Percentiles rank a stretch among this genome's conserved stretches.
Evolutionary conservation across 2,888 invertebrate genomes (phyloP).

Genomic region (Petrophora chlorosata): DNA sequence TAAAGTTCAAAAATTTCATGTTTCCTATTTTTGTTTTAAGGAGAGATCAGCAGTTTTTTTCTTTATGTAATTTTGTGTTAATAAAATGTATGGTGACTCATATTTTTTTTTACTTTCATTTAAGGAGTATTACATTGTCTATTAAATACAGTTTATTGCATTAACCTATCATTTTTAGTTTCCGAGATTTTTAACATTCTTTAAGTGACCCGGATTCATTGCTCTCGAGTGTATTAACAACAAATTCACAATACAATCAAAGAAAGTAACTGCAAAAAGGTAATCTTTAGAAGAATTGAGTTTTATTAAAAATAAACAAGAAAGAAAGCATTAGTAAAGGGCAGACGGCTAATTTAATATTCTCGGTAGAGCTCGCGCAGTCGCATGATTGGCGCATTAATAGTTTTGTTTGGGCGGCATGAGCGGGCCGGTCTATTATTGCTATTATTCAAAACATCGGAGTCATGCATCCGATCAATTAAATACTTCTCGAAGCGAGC

Average conservation of each 20-base stretch:
- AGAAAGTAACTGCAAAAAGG: slow-evolving; percentile 6
- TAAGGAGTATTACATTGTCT: too few relatives aligned
- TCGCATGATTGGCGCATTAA: slow-evolving; percentile 39
- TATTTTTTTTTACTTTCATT: too few relatives aligned
- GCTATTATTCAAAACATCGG: slow-evolving; percentile 73
- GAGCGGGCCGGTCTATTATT: slow-evolving; percentile 66
- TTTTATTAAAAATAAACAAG: slow-evolving; percentile 13
- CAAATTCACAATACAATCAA: slow-evolving; percentile 11
- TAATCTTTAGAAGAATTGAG: slow-evolving; percentile 3
- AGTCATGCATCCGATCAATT: slow-evolving; percentile 75
- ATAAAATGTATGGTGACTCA: too few relatives aligned
- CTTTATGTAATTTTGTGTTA: too few relatives aligned
- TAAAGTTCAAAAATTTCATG: too few relatives aligned
- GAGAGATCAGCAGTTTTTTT: too few relatives aligned
- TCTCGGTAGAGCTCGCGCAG: slow-evolving; percentile 18
- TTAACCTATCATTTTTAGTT: too few relatives aligned
- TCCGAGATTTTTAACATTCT: too few relatives aligned
- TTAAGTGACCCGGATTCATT: too few relatives aligned
- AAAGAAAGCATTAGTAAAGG: slow-evolving; percentile 1
- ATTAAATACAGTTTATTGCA: too few relatives aligned
- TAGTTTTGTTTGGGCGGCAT: slow-evolving; percentile 56
- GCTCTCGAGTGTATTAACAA: too few relatives aligned
- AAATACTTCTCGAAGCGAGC: slow-evolving; percentile 64
- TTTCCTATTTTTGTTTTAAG: too few relatives aligned
- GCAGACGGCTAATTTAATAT: slow-evolving; percentile 33